These are phyloP conservation scores for Hemitrygon akajei DNA, from an alignment of 2,797 vertebrate genomes.

Conservation along the genomic window DNA sequence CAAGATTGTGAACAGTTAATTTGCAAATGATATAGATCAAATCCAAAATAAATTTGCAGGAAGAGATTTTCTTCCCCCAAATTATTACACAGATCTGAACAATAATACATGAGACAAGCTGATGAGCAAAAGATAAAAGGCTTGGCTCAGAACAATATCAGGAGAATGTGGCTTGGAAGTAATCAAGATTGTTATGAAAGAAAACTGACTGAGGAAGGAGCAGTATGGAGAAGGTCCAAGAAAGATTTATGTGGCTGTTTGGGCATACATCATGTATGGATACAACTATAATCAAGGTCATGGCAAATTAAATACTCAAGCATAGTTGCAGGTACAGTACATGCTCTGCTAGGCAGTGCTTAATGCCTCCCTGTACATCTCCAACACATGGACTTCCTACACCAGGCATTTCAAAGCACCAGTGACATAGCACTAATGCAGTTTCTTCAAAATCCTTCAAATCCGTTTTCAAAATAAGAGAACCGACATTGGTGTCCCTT, in stretches of 20 bases:
- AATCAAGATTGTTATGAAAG: background rate
- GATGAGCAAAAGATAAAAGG: background rate
- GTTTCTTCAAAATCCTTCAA: too few species aligned
- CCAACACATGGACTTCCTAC: too few species aligned
- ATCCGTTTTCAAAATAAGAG: too few species aligned
- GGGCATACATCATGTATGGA: background rate
- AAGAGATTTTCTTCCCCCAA: background rate
- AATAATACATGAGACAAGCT: background rate
- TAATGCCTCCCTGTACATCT: too few species aligned
- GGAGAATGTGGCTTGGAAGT: background rate
- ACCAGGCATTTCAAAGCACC: too few species aligned
- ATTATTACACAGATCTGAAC: background rate
- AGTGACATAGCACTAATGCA: too few species aligned
- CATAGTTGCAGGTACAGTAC: too few species aligned
- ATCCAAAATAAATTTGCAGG: background rate
- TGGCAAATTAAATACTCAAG: too few species aligned
- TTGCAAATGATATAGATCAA: background rate
- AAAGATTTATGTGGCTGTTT: background rate
- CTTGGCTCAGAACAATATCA: background rate
- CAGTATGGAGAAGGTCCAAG: too few species aligned
- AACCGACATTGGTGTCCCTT: too few species aligned
- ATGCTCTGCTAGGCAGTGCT: too few species aligned
- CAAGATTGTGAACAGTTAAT: background rate
- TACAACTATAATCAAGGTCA: background rate
- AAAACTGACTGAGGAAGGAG: too few species aligned